Conservation (phyloP, 2,797 vertebrate genomes). For the Mergus octosetaceus region DNA sequence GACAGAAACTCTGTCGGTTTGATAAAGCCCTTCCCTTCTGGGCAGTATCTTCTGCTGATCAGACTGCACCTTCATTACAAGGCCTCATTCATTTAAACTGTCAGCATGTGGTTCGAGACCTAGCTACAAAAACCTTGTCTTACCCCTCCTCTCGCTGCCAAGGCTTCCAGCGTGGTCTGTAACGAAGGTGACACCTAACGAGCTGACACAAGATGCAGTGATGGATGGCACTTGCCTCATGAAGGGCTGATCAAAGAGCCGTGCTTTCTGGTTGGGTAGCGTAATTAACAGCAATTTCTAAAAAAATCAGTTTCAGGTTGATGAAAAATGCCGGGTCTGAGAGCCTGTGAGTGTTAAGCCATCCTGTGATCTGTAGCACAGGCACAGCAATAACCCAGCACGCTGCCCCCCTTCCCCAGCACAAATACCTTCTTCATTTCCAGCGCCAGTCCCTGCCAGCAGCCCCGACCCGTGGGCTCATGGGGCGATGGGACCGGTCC, state of each 20-base stretch:
- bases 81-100: background rate
- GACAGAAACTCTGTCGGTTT: background rate
- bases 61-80: background rate
- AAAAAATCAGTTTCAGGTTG: background rate
- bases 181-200: constrained; percentile 1
- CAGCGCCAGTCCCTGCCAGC: background rate
- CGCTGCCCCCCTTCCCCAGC: background rate
- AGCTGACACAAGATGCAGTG: background rate
- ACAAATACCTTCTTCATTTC: background rate
- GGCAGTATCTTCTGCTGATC: background rate
- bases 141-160: background rate
- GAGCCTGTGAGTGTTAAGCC: background rate
- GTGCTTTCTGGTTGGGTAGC: background rate
- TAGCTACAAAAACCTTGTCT: background rate
- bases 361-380: background rate
- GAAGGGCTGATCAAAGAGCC: background rate
- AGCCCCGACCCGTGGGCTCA: rapidly evolving
- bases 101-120: background rate
- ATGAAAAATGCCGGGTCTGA: background rate
- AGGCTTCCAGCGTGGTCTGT: background rate
- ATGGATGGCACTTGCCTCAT: background rate
- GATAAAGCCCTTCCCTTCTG: background rate
- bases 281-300: background rate
- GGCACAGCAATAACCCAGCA: background rate
- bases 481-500: background rate